These are phyloP conservation scores for Harmothoe impar DNA, from an alignment of 2,888 invertebrate species.

Conservation along the genomic window DNA sequence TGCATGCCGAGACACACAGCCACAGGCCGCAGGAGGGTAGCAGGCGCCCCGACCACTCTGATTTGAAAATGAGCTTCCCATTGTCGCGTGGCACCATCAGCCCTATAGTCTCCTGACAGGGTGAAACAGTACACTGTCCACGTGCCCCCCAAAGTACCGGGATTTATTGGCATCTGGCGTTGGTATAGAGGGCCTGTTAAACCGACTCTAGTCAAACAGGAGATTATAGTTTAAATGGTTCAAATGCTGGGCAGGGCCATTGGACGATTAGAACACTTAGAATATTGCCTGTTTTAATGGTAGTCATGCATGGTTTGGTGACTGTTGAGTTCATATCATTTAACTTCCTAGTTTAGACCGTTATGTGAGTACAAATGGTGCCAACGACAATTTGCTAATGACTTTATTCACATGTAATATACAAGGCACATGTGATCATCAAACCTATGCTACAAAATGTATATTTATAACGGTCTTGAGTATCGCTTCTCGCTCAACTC, in stretches of 20 bases:
- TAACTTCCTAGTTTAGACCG: no score
- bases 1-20: slow-evolving; percentile 14
- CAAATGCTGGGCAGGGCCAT: neutral
- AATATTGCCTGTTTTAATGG: neutral
- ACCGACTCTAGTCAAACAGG: neutral
- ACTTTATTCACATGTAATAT: no score
- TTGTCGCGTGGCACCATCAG: slow-evolving; percentile 20
- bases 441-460: no score
- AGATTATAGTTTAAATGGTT: no score
- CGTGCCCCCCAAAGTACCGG: slow-evolving; percentile 17
- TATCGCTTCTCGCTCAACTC: no score
- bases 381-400: no score
- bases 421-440: no score
- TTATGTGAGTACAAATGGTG: no score
- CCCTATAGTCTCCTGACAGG: neutral
- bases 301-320: neutral
- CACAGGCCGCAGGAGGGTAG: neutral
- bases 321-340: no score
- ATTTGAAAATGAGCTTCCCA: slow-evolving; percentile 3
- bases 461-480: no score
- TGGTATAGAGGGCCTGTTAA: neutral
- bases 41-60: neutral
- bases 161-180: slow-evolving; percentile 17
- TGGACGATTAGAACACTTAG: neutral
- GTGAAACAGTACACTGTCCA: slow-evolving; percentile 26